These are phyloP conservation scores for Zeuzera pyrina DNA, from an alignment of 2,888 invertebrate genomes.

Conservation along the genomic window DNA sequence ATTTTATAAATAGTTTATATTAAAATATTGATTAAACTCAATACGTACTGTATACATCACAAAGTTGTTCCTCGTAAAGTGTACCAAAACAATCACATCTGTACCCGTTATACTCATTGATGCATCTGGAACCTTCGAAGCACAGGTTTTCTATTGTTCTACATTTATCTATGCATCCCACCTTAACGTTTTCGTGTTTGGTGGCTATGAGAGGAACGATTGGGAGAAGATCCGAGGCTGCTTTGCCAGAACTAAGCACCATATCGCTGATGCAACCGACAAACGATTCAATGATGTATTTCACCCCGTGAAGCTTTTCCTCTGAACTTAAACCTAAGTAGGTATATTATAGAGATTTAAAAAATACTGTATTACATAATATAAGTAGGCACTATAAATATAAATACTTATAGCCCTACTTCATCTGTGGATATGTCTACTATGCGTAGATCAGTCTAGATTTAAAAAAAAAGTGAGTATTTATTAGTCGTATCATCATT, in stretches of 20 bases:
- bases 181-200: slow-evolving; percentile 90
- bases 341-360: too few species aligned
- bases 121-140: slow-evolving; percentile 89
- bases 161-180: slow-evolving; percentile 90
- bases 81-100: slow-evolving; percentile 96
- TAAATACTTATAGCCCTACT: too few species aligned
- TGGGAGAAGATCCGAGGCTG: slow-evolving; percentile 85
- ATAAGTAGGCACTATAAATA: too few species aligned
- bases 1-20: neutral
- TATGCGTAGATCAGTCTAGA: too few species aligned
- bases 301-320: slow-evolving; percentile 90
- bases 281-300: slow-evolving; percentile 94
- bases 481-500: too few species aligned
- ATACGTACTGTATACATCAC: slow-evolving; percentile 90
- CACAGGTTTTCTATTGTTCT: slow-evolving; percentile 87
- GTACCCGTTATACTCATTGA: slow-evolving; percentile 91
- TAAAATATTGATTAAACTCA: neutral
- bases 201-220: slow-evolving; percentile 89
- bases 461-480: too few species aligned
- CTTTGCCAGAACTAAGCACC: slow-evolving; percentile 88
- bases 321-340: slow-evolving; percentile 89
- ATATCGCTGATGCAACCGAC: slow-evolving; percentile 93
- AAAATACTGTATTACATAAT: too few species aligned
- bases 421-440: too few species aligned
- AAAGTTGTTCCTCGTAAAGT: slow-evolving; percentile 91